Base-by-base conservation (phyloP, 1,140 invertebrate genomes). In the Arion vulgaris region DNA sequence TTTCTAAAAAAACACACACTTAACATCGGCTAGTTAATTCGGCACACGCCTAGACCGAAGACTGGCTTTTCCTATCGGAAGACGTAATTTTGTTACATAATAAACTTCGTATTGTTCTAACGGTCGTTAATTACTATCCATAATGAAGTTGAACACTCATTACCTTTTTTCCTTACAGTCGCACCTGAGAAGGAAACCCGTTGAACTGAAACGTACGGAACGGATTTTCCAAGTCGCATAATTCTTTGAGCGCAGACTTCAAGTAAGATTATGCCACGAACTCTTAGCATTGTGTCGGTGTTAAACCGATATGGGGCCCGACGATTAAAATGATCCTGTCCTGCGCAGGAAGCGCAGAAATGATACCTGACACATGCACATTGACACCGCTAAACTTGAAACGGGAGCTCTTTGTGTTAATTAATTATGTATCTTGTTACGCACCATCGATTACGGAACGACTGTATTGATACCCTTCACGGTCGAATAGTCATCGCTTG, bases 41-140 rank as follows among this genome's bases (percentile, higher is more conserved):
- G 26, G 57, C 57, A 62, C 57, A 23, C 26, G 57, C 57, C 57
- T 15, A 62, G 26, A 7, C 13, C 11, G 57, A 23, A 5, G 13
- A 62, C 57, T 62, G 57, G 5, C 57, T 15, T 62, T 62, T 62
- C 57, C 57, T 9, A 19, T n/a, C 13, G 57, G 57, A 62, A 62
- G 57, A 62, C 57, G 57, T 62, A 62, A 62, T 62, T 62, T 62
- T 62, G 57, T 62, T 62, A 62, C 57, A n/a, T n/a, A 62, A 62
- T 62, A 62, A 62, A 15, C 57, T 15, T 23, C 57, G 26, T 62
- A 62, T 62, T 62, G 57, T 62, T 19, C 26, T n/a, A 7, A 62
- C 26, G 57, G 57, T 7, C 57, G 57, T n/a, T 62, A 62, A 62
- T 62, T 62, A 9, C 57, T 7, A 19, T 5, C 57, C 5, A 62